phyloP scores from a whole-genome alignment of 2,113 vertebrate genomes.

The Burhinus oedicnemus region DNA sequence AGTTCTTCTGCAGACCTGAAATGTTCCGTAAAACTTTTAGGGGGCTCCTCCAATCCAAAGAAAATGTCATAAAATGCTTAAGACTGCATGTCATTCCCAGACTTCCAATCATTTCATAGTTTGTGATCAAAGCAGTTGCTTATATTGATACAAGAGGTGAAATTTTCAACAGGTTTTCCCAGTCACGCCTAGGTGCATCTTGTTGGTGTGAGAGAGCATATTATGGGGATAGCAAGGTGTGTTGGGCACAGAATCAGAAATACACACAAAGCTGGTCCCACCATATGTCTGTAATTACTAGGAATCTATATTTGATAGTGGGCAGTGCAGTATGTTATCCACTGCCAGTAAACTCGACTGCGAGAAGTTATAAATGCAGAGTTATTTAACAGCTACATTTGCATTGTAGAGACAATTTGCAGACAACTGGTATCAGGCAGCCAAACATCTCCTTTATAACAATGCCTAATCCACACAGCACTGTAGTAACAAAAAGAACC shows the following conservation, averaged over 20 bases:
- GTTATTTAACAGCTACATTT: not conserved
- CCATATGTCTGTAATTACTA: not conserved
- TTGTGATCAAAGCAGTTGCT: not conserved
- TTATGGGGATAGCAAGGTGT: not conserved
- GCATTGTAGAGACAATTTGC: not conserved
- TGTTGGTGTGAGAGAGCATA: not conserved
- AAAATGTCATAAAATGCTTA: not conserved
- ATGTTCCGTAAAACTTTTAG: not conserved
- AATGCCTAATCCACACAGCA: conserved; percentile 32
- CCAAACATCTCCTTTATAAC: conserved; percentile 27
- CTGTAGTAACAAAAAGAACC: conserved; percentile 32
- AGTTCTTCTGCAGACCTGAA: not conserved
- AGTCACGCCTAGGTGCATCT: not conserved
- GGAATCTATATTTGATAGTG: not conserved
- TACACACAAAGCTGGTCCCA: not conserved
- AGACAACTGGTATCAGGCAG: conserved; percentile 29
- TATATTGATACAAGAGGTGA: not conserved
- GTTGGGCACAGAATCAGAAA: not conserved
- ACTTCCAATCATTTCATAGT: not conserved
- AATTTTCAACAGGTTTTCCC: not conserved
- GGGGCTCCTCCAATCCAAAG: not conserved
- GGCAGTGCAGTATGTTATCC: not conserved
- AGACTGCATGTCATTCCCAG: not conserved
- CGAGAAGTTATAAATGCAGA: not conserved
- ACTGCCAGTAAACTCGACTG: not conserved